Evolutionary conservation across 2,113 vertebrate genomes (phyloP), one percentile per base, ranked within the genome.

Genomic region (Ursus arctos): DNA sequence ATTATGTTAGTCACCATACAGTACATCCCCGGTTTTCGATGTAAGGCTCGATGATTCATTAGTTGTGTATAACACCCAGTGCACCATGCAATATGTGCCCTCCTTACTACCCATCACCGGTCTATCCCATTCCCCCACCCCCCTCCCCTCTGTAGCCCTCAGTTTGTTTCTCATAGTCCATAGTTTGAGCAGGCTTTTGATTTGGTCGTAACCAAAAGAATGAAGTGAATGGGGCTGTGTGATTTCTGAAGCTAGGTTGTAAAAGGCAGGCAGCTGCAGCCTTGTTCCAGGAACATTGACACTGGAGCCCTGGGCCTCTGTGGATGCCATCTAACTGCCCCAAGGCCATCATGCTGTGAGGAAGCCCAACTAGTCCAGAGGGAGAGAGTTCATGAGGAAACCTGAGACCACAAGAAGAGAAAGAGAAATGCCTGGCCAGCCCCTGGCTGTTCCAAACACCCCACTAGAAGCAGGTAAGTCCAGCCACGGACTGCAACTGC

Each of bases 171-270:
- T n/a, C n/a, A n/a, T n/a, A n/a, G n/a, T n/a, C n/a, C n/a, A n/a
- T n/a, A n/a, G n/a, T n/a, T 55, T 40, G n/a, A 31, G 21, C 13
- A 12, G 65, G 14, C 18, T 40, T 92, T 83, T 74, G 18, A 71
- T 67, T 84, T 93, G 67, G 33, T 61, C 26, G 0, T 31, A 91
- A 65, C 81, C 31, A 55, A 55, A 0, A 71, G 33, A 88, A 61
- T 24, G 67, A 49, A 18, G 65, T 6, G 7, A 53, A 61, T 2
- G 1, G 36, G 69, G 80, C 8, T 49, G 43, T 12, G 1, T 55
- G 47, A n/a, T 72, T 74, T 97, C 92, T 90, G 94, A 89, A 82
- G 40, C 11, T 24, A 65, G 26, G 26, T 14, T 72, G n/a, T 80
- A 77, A 63, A 87, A 76, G 57, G 4, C 67, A 89, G 67, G 77